Base-by-base conservation (phyloP, 1,140 invertebrate species). In the Hyles euphorbiae region DNA sequence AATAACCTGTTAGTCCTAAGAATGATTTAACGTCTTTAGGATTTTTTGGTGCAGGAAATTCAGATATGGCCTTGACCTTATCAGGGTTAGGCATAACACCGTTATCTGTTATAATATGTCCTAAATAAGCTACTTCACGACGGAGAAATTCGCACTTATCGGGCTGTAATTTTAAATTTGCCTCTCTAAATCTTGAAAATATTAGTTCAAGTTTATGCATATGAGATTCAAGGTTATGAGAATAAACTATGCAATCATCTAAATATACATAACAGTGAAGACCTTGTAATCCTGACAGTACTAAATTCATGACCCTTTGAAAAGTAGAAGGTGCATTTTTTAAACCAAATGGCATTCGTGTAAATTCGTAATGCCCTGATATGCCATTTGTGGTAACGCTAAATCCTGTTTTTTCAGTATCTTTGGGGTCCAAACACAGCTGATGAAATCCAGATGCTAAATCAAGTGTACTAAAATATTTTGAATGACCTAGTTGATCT, bases 11-110 rank as follows among this genome's bases (percentile, higher is more conserved):
- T 51, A 83, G 65, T 44, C 72, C 74, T 63, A 83, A 44, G 61
- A 91, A 91, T 61, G 74, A 72, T 67, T 88, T 86, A 5, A 91
- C 64, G 4, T 86, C 63, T 63, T 86, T 81, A 9, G 55, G 8
- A 40, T 60, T 79, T 59, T 68, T 82, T 4, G 88, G 87, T 8
- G 58, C 34, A 9, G 79, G 76, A 58, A 77, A 90, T 74, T 46
- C 36, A 40, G 33, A 44, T 34, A 55, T 33, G 36, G 56, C 56
- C 32, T 46, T 57, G 33, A 57, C 45, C 12, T 57, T 57, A n/a
- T 57, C 56, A 50, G 56, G 56, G 11, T 57, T 57, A 8, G 56
- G 47, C 9, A 36, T 40, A 45, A 57, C 56, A 57, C 56, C 56
- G 6, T 57, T 57, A 49, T 57, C 56, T 11, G 56, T 57, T 4